phyloP scores from a whole-genome alignment of 2,113 vertebrate species.

The Stercorarius parasiticus region DNA sequence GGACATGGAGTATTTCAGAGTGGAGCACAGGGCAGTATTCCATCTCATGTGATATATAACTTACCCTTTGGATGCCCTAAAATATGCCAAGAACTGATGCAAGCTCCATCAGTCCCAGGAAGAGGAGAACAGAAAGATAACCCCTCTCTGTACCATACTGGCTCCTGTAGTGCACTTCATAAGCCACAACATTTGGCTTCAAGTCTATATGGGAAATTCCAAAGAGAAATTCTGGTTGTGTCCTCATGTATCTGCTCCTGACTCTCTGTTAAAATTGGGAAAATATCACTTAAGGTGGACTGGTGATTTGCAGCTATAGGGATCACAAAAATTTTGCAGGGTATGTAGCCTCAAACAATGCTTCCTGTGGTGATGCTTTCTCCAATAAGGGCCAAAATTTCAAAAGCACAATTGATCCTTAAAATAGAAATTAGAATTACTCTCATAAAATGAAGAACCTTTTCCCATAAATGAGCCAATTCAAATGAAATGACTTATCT shows the following conservation, averaged over 20 bases:
- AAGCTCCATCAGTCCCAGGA: background rate
- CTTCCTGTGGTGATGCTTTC: background rate
- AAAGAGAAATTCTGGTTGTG: background rate
- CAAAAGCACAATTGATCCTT: background rate
- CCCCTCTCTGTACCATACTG: background rate
- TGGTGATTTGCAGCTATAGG: background rate
- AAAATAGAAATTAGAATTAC: background rate
- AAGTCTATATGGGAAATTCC: background rate
- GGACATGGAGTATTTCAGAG: background rate
- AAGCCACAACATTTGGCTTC: background rate
- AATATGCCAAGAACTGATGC: background rate
- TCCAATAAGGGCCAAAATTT: background rate
- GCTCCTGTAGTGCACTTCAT: background rate
- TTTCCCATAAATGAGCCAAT: background rate
- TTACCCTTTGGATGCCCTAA: background rate
- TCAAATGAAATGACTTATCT: background rate
- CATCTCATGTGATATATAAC: background rate
- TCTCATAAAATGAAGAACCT: background rate
- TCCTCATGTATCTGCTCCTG: background rate
- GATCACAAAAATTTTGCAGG: background rate
- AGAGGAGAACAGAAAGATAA: background rate
- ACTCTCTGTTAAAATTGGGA: background rate
- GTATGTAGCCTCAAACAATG: rapidly evolving
- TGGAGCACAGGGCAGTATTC: background rate
- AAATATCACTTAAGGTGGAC: background rate